Evolutionary conservation across 2,888 invertebrate species (phyloP), one percentile per base, ranked within the genome.

Genomic region (Dorcus parallelipipedus): DNA sequence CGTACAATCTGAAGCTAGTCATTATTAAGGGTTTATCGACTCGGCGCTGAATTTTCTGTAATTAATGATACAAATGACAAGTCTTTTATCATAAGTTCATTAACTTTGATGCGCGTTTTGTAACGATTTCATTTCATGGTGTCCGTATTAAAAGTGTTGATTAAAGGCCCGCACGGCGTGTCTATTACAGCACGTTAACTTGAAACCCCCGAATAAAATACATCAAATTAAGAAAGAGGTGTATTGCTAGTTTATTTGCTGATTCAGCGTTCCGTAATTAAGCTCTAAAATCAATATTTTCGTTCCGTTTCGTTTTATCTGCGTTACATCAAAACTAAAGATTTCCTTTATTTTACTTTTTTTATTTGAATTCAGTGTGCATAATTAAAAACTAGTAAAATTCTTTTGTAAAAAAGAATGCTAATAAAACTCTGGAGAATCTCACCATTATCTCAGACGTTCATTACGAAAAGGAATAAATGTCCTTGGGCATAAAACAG

Each of bases 61-160:
- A 50, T 56, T 56, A 56, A 56, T 56, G 56, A 56, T 42, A 56
- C 49, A 49, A 56, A 50, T 56, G 56, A 56, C 56, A 56, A 56
- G 56, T 50, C 56, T 56, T 45, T 45, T 45, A 56, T 56, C 50
- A 56, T 38, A 50, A 26, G 56, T 56, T 56, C 50, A 56, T 56
- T 56, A 50, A 43, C 56, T 56, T 33, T 38, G 23, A 20, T 38
- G 50, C 42, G 38, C 49, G 41, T 49, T 45, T 45, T 45, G 45
- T 45, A 45, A 17, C n/a, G 26, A 33, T 33, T 33, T 33, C 26
- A 33, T 33, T 33, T 33, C 26, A 33, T 20, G 45, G 23, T 45
- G 20, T 45, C 20, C 20, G 26, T 7, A 33, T 33, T 33, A 45
- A 45, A 45, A 45, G 9, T 23, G 26, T 42, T 42, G 10, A 42